A percentile compares a stretch with the other conserved stretches of the same genome.
Conservation (phyloP, 53 echinoderm and acorn worm species). For the Hippasteria phrygiana region DNA sequence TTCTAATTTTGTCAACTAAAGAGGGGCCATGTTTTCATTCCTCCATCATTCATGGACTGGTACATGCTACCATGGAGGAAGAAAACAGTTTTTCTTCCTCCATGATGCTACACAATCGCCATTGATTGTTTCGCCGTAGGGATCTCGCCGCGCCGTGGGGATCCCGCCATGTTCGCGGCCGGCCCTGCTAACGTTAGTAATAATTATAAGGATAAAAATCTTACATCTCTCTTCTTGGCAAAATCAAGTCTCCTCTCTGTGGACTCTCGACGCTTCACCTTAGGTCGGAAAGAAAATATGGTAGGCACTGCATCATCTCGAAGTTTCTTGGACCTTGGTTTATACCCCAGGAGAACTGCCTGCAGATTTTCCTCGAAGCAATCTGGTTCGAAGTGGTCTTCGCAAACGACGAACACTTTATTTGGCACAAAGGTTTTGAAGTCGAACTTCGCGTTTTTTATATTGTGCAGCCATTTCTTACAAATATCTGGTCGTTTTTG, state of each 20-base stretch:
- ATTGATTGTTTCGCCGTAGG: not conserved
- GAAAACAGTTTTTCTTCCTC: not conserved
- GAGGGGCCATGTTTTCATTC: no score
- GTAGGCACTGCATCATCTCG: constrained; percentile 68
- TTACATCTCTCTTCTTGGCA: constrained; percentile 7
- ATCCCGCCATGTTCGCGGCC: no score
- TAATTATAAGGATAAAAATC: not conserved
- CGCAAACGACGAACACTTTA: constrained; percentile 57
- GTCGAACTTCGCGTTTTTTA: constrained; percentile 62
- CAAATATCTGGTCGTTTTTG: constrained; percentile 48
- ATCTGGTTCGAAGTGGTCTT: constrained; percentile 68
- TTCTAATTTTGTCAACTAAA: no score
- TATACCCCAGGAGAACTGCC: constrained; percentile 49
- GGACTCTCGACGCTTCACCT: not conserved
- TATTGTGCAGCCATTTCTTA: constrained; percentile 58
- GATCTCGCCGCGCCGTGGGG: no score
- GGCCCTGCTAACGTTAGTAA: not conserved
- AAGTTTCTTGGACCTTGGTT: constrained; percentile 40
- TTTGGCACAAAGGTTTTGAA: constrained; percentile 46
- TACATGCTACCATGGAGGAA: not conserved
- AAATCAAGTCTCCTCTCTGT: constrained; percentile 8
- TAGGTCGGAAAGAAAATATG: constrained; percentile 42
- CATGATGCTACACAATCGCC: not conserved
- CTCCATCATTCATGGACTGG: not conserved
- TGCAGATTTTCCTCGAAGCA: constrained; percentile 66